Conservation (phyloP, 2,113 vertebrate species). For the Elanoides forficatus region DNA sequence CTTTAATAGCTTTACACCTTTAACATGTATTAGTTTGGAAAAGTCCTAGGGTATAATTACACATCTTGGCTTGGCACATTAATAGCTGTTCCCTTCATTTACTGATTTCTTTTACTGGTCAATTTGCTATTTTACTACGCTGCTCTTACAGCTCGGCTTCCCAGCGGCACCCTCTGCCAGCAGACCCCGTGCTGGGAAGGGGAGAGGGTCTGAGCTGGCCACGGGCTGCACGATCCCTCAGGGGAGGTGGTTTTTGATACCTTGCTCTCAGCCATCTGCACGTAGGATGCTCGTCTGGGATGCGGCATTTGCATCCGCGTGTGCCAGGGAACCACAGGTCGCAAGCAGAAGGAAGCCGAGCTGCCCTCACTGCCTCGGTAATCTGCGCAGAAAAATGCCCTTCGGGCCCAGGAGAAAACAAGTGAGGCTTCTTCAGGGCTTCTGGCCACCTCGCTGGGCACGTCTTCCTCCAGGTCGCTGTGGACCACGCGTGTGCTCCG, state of each 20-base stretch:
- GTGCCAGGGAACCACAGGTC: background rate
- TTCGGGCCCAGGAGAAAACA: background rate
- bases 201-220: background rate
- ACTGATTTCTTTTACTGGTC: conserved; percentile 66
- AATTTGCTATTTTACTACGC: conserved; percentile 51
- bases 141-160: conserved; percentile 1
- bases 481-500: rapidly evolving
- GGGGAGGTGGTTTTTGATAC: background rate
- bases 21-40: conserved; percentile 63
- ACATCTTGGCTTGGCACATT: conserved; percentile 59
- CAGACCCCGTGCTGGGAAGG: background rate
- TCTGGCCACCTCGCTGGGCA: background rate
- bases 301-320: rapidly evolving
- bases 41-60: conserved; percentile 64
- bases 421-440: background rate
- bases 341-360: background rate
- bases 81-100: conserved; percentile 67
- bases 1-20: conserved; percentile 70
- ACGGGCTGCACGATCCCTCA: background rate
- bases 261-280: background rate
- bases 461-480: rapidly evolving
- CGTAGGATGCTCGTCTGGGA: rapidly evolving
- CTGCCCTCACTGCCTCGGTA: background rate
- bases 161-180: background rate
- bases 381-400: background rate